Conservation (phyloP, 2,113 vertebrate genomes). For the Amphilophus citrinellus region DNA sequence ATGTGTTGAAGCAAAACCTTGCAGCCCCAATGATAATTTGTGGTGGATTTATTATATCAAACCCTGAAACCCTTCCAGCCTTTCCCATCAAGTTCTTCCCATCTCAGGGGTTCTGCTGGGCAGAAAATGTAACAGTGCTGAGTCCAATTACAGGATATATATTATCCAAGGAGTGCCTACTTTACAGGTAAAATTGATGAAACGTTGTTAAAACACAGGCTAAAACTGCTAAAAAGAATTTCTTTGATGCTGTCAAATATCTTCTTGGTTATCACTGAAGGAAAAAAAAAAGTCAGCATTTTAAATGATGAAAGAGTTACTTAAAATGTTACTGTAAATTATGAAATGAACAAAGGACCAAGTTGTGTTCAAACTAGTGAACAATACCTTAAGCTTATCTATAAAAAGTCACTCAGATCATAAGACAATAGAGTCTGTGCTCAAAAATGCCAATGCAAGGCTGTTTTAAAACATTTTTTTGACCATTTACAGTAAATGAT, state of each 20-base stretch:
- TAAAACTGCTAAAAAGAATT: neutral
- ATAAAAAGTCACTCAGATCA: neutral
- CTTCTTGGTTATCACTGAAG: neutral
- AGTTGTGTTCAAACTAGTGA: neutral
- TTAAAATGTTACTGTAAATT: neutral
- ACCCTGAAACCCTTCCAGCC: neutral
- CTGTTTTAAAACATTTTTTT: neutral
- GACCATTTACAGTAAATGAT: too few species aligned
- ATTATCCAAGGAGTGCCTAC: neutral
- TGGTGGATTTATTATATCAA: slow-evolving; percentile 2
- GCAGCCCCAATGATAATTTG: slow-evolving; percentile 11
- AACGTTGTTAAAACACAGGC: neutral
- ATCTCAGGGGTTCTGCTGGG: neutral
- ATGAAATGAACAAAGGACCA: neutral
- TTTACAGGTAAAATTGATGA: neutral
- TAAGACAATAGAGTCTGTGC: neutral
- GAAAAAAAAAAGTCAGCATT: neutral
- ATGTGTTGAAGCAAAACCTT: neutral
- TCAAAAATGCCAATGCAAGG: neutral
- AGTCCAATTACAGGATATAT: neutral
- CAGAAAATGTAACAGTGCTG: neutral
- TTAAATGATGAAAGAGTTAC: neutral
- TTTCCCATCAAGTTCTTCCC: neutral
- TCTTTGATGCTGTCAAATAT: neutral
- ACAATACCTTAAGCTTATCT: neutral